These are phyloP conservation scores for Macrotrachela quadricornifera DNA, from an alignment of 1,140 invertebrate species.

Conservation along the genomic window DNA sequence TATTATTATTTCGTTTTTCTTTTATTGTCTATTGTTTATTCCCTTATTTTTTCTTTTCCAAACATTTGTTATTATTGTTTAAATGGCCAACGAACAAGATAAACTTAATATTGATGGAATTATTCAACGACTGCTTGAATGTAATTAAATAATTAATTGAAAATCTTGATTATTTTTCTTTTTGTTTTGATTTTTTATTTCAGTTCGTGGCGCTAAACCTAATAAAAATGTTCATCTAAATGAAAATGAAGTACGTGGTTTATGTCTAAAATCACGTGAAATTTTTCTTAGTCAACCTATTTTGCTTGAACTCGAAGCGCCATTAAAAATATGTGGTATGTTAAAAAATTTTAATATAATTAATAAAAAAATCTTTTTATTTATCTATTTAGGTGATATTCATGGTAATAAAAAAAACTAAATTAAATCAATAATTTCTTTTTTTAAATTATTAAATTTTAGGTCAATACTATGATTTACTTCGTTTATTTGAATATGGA, in stretches of 20 bases:
- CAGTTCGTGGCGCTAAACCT: constrained; percentile 35
- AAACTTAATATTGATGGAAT: constrained; percentile 83
- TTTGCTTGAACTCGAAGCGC: constrained; percentile 87
- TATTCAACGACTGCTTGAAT: constrained; percentile 76
- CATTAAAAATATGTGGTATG: constrained; percentile 91
- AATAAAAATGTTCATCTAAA: constrained; percentile 37
- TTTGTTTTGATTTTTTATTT: not conserved
- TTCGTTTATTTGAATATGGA: constrained; percentile 94
- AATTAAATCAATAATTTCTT: constrained; percentile 10
- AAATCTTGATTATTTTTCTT: not conserved
- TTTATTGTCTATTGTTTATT: too few relatives aligned
- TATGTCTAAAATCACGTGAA: constrained; percentile 51
- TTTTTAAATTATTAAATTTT: constrained; percentile 25
- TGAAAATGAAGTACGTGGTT: constrained; percentile 32
- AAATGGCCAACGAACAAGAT: constrained; percentile 25
- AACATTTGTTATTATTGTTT: too few relatives aligned
- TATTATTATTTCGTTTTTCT: too few relatives aligned
- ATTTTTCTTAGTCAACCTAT: constrained; percentile 98
- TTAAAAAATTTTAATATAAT: not conserved
- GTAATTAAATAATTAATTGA: constrained; percentile 34
- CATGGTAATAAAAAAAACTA: constrained; percentile 37
- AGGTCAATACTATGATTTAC: constrained; percentile 78
- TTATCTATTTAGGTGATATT: constrained; percentile 34
- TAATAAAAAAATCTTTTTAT: not conserved
- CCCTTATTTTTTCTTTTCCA: too few relatives aligned